Conservation (phyloP, 2,113 vertebrate genomes). For the Oreochromis spilurus region DNA sequence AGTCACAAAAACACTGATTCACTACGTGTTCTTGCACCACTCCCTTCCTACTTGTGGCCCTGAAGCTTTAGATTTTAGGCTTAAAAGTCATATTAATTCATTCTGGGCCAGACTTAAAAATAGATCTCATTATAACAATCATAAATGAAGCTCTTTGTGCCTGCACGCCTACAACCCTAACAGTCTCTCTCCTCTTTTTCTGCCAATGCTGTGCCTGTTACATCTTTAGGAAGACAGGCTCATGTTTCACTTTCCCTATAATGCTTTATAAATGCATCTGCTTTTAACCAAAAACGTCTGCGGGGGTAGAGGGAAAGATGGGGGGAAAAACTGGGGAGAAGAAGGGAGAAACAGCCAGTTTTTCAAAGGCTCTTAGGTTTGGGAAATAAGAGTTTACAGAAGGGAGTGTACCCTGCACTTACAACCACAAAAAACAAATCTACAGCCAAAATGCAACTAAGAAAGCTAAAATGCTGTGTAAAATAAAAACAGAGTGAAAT, state of each 20-base stretch:
- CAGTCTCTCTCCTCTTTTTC: conserved; percentile 20
- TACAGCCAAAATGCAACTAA: not conserved
- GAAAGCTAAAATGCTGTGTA: not conserved
- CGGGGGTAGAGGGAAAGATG: not conserved
- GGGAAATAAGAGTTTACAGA: not conserved
- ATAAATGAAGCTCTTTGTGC: conserved; percentile 62
- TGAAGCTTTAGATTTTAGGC: conserved; percentile 21
- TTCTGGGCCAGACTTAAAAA: conserved; percentile 27
- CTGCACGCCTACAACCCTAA: conserved; percentile 2
- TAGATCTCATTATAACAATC: conserved; percentile 52
- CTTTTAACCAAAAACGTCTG: conserved; percentile 20
- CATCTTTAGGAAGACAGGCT: conserved; percentile 12
- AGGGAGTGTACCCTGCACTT: not conserved
- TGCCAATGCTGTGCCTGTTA: conserved; percentile 15
- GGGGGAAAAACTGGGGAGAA: not conserved
- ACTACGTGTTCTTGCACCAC: not conserved
- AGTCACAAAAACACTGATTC: not conserved
- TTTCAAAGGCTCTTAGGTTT: not conserved
- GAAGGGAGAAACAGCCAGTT: not conserved
- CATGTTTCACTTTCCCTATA: conserved; percentile 33
- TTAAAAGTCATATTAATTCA: conserved; percentile 52
- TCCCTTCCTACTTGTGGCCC: not conserved
- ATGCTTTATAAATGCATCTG: conserved; percentile 49
- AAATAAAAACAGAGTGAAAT: not conserved
- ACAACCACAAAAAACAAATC: not conserved